Percentiles rank a stretch among this genome's conserved stretches.
These are phyloP conservation scores for Xestia sexstrigata DNA, from an alignment of 2,888 invertebrate genomes.

Conservation along the genomic window DNA sequence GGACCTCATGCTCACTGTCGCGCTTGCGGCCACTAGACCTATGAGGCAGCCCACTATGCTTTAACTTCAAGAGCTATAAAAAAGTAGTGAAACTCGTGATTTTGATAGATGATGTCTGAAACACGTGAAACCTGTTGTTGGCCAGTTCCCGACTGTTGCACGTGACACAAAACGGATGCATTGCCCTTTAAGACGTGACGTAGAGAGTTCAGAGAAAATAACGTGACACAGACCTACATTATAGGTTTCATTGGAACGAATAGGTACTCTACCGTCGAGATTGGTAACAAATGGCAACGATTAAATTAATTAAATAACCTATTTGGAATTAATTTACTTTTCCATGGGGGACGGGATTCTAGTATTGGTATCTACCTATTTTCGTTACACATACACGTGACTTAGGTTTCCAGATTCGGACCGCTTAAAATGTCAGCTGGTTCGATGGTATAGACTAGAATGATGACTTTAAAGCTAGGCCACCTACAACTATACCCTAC, in stretches of 20 bases:
- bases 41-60: too few species aligned
- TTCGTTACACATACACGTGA: background rate
- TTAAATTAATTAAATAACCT: background rate
- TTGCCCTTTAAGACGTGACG: conserved; percentile 39
- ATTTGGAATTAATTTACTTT: background rate
- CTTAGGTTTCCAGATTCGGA: background rate
- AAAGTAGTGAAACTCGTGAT: conserved; percentile 19
- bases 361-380: too few species aligned
- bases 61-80: background rate
- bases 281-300: background rate
- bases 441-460: background rate
- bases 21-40: too few species aligned
- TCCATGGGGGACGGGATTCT: background rate
- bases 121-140: conserved; percentile 29
- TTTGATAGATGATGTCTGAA: conserved; percentile 6
- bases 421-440: background rate
- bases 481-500: too few species aligned
- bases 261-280: background rate
- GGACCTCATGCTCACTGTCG: too few species aligned
- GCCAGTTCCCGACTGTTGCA: conserved; percentile 22
- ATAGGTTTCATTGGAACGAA: background rate
- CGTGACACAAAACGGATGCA: conserved; percentile 48
- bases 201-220: conserved; percentile 32
- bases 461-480: too few species aligned
- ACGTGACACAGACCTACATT: conserved; percentile 20